Percentiles rank a stretch among this genome's conserved stretches.
phyloP scores from a whole-genome alignment of 2,888 invertebrate genomes.

The Eupithecia pulchellata region DNA sequence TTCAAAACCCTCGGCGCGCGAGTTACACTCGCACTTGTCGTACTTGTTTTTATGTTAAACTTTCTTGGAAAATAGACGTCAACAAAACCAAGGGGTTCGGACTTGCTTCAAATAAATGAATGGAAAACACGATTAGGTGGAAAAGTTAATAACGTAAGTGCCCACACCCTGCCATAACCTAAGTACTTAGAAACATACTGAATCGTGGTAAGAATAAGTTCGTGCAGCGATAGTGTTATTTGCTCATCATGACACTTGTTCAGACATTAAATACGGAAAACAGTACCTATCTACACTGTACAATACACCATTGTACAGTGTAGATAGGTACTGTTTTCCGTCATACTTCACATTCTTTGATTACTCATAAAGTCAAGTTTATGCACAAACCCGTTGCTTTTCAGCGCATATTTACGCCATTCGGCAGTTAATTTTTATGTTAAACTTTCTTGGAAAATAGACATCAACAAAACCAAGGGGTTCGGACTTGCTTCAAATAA shows the following conservation, averaged over 20 bases:
- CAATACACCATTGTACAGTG: background rate
- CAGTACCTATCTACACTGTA: background rate
- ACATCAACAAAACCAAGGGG: background rate
- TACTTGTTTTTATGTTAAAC: too few species aligned
- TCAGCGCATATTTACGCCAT: background rate
- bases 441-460: background rate
- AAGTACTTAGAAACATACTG: constrained; percentile 10
- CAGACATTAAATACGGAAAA: constrained; percentile 25
- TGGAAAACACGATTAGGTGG: constrained; percentile 8
- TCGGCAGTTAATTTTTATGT: background rate
- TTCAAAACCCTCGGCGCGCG: too few species aligned
- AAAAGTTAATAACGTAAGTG: constrained; percentile 12
- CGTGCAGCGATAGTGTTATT: constrained; percentile 34
- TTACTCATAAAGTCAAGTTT: background rate
- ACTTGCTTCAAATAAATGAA: background rate
- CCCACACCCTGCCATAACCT: constrained; percentile 33
- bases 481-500: background rate
- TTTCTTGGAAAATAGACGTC: background rate
- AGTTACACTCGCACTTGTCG: too few species aligned
- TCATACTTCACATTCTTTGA: background rate
- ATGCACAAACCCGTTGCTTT: background rate
- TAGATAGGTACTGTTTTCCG: background rate
- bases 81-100: background rate
- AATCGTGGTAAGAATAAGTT: constrained; percentile 36
- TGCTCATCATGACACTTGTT: constrained; percentile 37